A percentile compares a stretch with the other conserved stretches of the same genome.
These are phyloP conservation scores for Stratiolaelaps scimitus DNA, from an alignment of 1,140 invertebrate species.

Conservation along the genomic window DNA sequence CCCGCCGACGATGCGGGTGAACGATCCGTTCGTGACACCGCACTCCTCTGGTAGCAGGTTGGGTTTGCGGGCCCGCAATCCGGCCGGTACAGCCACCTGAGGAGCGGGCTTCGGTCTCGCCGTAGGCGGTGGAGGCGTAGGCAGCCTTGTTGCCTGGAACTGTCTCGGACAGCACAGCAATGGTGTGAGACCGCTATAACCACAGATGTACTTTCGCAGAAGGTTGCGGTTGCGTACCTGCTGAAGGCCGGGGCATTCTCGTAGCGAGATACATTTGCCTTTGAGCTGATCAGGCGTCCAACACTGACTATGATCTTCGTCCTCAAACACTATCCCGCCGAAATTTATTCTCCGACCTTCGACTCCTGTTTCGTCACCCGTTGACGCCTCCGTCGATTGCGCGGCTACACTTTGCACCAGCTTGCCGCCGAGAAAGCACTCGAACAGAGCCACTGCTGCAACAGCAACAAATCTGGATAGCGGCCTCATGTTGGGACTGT, in stretches of 20 bases:
- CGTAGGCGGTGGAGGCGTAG: not conserved
- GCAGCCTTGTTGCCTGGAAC: not conserved
- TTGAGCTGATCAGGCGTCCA: conserved; percentile 2
- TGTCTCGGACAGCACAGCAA: conserved; percentile 6
- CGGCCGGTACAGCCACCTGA: not conserved
- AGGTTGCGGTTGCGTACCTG: not conserved
- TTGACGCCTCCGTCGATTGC: too few relatives aligned
- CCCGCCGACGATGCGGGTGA: conserved; percentile 32
- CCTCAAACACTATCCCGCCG: conserved; percentile 6
- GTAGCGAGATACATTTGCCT: conserved; percentile 1
- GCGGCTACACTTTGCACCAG: too few relatives aligned
- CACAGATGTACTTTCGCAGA: conserved; percentile 21
- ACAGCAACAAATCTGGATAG: too few relatives aligned
- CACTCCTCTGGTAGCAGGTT: conserved; percentile 29
- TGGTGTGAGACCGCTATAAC: not conserved
- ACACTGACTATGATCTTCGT: not conserved
- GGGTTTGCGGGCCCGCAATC: not conserved
- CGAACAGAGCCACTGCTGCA: too few relatives aligned
- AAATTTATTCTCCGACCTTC: not conserved
- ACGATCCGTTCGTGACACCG: conserved; percentile 32
- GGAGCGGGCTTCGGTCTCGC: not conserved
- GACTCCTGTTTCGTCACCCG: not conserved
- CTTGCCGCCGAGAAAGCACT: too few relatives aligned
- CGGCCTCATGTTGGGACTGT: too few relatives aligned
- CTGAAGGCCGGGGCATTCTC: conserved; percentile 8